A percentile compares a stretch with the other conserved stretches of the same genome.
Conservation (phyloP, 2,113 vertebrate genomes). For the Hippolais icterina region DNA sequence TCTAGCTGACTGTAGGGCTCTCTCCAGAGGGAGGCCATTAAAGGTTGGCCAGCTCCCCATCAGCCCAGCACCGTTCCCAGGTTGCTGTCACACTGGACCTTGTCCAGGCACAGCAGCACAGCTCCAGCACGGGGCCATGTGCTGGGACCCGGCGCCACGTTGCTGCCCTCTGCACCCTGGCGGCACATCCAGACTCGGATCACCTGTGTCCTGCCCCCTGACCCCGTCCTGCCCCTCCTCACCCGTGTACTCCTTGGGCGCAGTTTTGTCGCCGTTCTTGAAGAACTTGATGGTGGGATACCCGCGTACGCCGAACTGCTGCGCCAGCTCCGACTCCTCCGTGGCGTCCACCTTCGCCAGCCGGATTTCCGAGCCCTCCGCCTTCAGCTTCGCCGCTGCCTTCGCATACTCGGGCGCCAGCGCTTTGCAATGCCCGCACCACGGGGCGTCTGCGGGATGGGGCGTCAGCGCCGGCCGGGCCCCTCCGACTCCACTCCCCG, state of each 20-base stretch:
- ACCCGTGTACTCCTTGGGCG: constrained; percentile 94
- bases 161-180: background rate
- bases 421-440: constrained; percentile 98
- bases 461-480: background rate
- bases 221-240: background rate
- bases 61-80: background rate
- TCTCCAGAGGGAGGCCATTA: too few relatives aligned
- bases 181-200: accelerated
- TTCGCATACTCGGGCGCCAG: constrained; percentile 92
- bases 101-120: background rate
- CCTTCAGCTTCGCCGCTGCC: constrained; percentile 87
- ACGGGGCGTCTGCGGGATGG: constrained; percentile 85
- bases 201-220: background rate
- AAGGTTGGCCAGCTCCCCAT: accelerated
- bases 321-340: constrained; percentile 91
- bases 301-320: constrained; percentile 89
- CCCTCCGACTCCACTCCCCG: background rate
- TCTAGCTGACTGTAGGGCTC: accelerated
- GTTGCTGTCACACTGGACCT: background rate
- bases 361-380: constrained; percentile 84
- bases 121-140: accelerated
- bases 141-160: background rate
- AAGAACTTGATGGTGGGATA: constrained; percentile 99
- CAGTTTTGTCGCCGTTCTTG: constrained; percentile 86
- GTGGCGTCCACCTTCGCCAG: constrained; percentile 96